Percentiles rank a stretch among this genome's conserved stretches.
These are phyloP conservation scores for Glossosoma conforme DNA, from an alignment of 1,140 invertebrate genomes.

Conservation along the genomic window DNA sequence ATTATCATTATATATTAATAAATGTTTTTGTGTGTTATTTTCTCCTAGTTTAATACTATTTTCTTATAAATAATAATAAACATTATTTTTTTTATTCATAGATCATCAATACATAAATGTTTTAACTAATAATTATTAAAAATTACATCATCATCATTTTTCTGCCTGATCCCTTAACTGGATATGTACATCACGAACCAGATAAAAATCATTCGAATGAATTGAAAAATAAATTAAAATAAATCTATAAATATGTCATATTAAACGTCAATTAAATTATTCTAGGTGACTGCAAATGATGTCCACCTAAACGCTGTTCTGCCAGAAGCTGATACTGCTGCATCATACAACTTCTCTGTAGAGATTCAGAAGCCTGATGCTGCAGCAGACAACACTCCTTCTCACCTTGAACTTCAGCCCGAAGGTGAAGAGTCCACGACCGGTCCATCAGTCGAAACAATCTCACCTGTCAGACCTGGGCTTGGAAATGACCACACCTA, in stretches of 20 bases:
- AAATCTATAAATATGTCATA: background rate
- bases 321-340: constrained; percentile 12
- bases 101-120: no score
- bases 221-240: background rate
- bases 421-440: background rate
- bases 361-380: background rate
- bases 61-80: no score
- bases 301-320: constrained; percentile 26
- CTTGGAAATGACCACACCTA: constrained; percentile 3
- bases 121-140: no score
- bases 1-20: no score
- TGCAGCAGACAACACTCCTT: background rate
- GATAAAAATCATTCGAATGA: background rate
- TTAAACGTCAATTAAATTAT: background rate
- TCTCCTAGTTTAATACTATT: no score
- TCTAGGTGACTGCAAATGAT: constrained; percentile 21
- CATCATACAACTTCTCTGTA: constrained; percentile 1
- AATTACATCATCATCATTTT: no score
- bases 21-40: no score
- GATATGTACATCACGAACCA: background rate
- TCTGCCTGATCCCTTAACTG: no score
- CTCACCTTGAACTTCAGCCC: constrained; percentile 12
- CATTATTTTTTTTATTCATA: no score
- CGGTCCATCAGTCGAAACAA: background rate
- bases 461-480: background rate